Evolutionary conservation across 2,797 vertebrate species (phyloP), one percentile per base, ranked within the genome.

Genomic region (Sebastes trivittatus): DNA sequence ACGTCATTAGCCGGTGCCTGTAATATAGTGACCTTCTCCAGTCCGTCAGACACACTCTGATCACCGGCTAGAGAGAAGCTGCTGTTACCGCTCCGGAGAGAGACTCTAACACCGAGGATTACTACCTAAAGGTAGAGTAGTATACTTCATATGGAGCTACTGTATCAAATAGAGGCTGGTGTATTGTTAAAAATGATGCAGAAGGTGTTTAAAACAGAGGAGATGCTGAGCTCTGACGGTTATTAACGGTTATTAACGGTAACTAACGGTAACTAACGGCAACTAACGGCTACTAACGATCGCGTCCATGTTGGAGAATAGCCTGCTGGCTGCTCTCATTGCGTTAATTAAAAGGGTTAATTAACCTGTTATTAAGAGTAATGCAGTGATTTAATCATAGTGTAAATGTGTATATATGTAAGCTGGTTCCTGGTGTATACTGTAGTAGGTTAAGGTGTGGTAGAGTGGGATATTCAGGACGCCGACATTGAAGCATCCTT

Each of bases 401-500:
- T 10, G 1, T 1, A 2, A 2, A 9, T 1, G 2, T 11, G 2
- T 11, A 3, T 5, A 3, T 20, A 5, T 20, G 2, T 16, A 7
- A 11, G 3, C 3, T 55, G 6, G 7, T 46, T 3, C 3, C 2
- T 2, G 0, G 5, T 27, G 8, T 11, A 0, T 6, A 13, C 5
- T 7, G 9, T 11, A 8, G 11, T 10, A 0, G 7, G 46, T 61
- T 2, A 16, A 7, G 7, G 46, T 61, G 38, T 70, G 1, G 25
- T 25, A 25, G 25, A 25, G 3, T 25, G 25, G 11, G 29, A 4
- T 18, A 4, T 5, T 16, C 8, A 3, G 29, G 29, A 32, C 32
- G 23, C 85, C 89, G 91, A 85, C 90, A 92, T 92, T 92, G 87
- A 93, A 72, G 87, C 90, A 92, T 92, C 93, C 91, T 93, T 93